Evolutionary conservation across 2,113 vertebrate genomes (phyloP), one percentile per base, ranked within the genome.

Genomic region (Platycercus adscitus): DNA sequence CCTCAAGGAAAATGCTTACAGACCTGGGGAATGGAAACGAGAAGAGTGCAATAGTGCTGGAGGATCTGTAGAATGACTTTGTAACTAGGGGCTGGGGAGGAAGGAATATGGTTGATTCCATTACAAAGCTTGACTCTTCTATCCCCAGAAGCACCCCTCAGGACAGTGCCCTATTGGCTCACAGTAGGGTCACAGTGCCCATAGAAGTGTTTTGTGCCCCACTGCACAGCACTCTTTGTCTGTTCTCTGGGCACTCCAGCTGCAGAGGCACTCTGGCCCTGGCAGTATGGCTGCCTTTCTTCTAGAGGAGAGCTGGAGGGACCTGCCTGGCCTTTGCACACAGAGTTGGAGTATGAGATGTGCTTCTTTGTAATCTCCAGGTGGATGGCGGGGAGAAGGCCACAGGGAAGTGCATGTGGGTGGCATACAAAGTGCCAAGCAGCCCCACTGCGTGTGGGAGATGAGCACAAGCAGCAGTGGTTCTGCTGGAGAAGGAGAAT

Each of bases 281-380:
- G 52, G 39, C 25, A 52, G 20, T 33, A 7, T 26, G 12, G 25
- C 19, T 86, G 7, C 8, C 56, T 60, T 15, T 65, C 14, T 33
- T 43, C 20, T 68, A 35, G 12, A 8, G 10, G 17, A 31, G 8
- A 81, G n/a, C 29, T 73, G 24, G 41, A 81, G 35, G 29, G 10
- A n/a, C 33, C 3, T 6, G 20, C 17, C 35, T 39, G 31, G 14
- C 16, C 28, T 55, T 63, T 31, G 17, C 61, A 31, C 12, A 6
- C 19, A 35, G 23, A 61, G 23, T 1, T 50, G 73, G 78, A 78
- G 15, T 5, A n/a, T 0, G 0, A 47, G 44, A 18, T 43, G 49
- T 21, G 18, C 8, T 39, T 0, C 0, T 17, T 5, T 15, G 44
- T 31, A 20, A 10, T 9, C 35, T 49, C 43, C 0, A 0, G 28